These are phyloP conservation scores for Abscondita cerata DNA, from an alignment of 2,888 invertebrate species.

Conservation along the genomic window DNA sequence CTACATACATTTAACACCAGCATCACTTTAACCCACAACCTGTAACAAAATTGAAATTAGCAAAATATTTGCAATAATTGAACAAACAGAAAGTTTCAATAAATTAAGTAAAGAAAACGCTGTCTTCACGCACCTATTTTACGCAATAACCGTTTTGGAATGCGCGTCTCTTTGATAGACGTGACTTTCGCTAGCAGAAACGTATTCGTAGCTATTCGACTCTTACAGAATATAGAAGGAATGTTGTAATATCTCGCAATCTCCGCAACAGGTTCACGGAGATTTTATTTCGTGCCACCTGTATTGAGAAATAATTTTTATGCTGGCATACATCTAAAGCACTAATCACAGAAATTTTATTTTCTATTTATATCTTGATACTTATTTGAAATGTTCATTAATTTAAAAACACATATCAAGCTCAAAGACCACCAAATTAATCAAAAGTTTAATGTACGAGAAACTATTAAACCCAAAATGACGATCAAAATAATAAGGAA, in stretches of 20 bases:
- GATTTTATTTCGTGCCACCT: slow-evolving; percentile 20
- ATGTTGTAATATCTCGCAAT: slow-evolving; percentile 26
- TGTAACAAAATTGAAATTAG: neutral
- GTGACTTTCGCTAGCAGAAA: slow-evolving; percentile 25
- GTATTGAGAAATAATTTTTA: slow-evolving; percentile 17
- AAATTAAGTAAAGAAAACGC: slow-evolving; percentile 1
- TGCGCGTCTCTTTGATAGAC: slow-evolving; percentile 14
- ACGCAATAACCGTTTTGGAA: slow-evolving; percentile 13
- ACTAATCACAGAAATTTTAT: neutral
- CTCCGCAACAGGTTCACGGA: slow-evolving; percentile 26
- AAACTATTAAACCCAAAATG: too few species aligned
- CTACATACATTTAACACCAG: slow-evolving; percentile 15
- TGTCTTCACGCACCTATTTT: slow-evolving; percentile 21
- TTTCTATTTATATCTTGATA: too few species aligned
- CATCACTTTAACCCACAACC: slow-evolving; percentile 19
- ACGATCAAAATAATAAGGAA: slow-evolving; percentile 27
- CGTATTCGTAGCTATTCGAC: neutral
- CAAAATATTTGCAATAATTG: neutral
- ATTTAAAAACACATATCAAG: too few species aligned
- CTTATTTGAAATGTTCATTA: too few species aligned
- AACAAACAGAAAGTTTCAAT: neutral
- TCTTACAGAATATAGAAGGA: slow-evolving; percentile 16
- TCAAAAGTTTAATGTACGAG: too few species aligned
- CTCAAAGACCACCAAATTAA: too few species aligned
- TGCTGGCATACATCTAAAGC: slow-evolving; percentile 1